Evolutionary conservation across 2,888 invertebrate species (phyloP), one percentile per base, ranked within the genome.

Genomic region (Syrista parreyssii): DNA sequence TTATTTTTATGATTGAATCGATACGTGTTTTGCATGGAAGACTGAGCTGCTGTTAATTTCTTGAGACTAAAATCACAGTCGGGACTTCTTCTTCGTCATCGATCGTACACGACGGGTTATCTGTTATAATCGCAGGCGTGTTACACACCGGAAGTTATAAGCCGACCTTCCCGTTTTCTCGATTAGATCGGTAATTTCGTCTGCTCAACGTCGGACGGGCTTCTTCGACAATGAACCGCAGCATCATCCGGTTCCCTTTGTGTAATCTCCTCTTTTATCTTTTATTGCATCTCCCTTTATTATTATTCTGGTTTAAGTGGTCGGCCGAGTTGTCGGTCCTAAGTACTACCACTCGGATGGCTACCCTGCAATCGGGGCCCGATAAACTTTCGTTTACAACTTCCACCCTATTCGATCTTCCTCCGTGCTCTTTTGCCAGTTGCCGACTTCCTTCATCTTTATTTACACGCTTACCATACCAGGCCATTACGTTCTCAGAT

Each of bases 241-340:
- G 82, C 84, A 82, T 85, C 85, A 80, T 84, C 84, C 85, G 85
- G 84, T 82, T 79, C 76, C 80, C 76, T 81, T 80, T 82, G 80
- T 82, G 78, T 80, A 79, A 78, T 76, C 76, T 75, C 68, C 77
- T 78, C 80, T 81, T 85, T 83, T 82, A 82, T 83, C 81, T 82
- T 79, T 80, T 80, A 81, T 81, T 82, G 80, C 82, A 80, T 78
- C 78, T 79, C 79, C 74, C 76, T 68, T 73, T 77, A 75, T 68
- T 68, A 75, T 80, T 74, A 68, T 74, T 79, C 75, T 40, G 40
- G 15, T 23, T 40, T 40, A 40, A 40, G 40, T 40, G 40, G 40
- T 40, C 40, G 6, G 40, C 40, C 40, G 23, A 40, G 40, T 40
- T 40, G 40, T 40, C 40, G 40, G 40, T 23, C 40, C 40, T 40